Evolutionary conservation across 1,140 invertebrate genomes (phyloP).

Genomic region (Drosophila sulfurigaster): DNA sequence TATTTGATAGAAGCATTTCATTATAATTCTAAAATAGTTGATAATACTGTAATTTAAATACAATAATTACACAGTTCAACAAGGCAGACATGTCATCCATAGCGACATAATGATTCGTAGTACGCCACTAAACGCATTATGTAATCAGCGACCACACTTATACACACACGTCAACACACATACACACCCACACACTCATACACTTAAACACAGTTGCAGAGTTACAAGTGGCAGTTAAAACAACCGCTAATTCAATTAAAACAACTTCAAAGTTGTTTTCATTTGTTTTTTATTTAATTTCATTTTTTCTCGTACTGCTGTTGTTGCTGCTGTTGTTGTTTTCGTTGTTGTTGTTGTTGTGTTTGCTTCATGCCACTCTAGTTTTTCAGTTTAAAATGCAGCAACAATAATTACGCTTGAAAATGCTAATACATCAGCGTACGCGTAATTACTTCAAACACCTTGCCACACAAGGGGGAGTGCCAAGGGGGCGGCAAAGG

Average conservation of each 20-base stretch:
- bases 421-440: conserved; percentile 78
- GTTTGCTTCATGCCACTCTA: conserved; percentile 26
- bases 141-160: conserved; percentile 6
- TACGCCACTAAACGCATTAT: conserved; percentile 50
- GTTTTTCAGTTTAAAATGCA: conserved; percentile 48
- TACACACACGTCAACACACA: conserved; percentile 1
- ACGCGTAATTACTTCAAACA: conserved; percentile 81
- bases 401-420: conserved; percentile 53
- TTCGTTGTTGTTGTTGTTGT: conserved; percentile 3
- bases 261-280: conserved; percentile 56
- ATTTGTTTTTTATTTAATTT: conserved; percentile 13
- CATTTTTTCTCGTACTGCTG: conserved; percentile 8
- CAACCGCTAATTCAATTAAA: conserved; percentile 74
- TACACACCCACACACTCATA: background rate
- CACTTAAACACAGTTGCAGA: background rate
- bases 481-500: conserved; percentile 1
- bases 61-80: background rate
- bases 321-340: background rate
- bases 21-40: background rate
- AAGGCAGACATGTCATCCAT: background rate
- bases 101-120: conserved; percentile 1
- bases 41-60: background rate
- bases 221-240: conserved; percentile 48
- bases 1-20: background rate
- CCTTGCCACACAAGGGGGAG: conserved; percentile 51